Evolutionary conservation across 2,888 invertebrate genomes (phyloP), one percentile per base, ranked within the genome.

Genomic region (Thera britannica): DNA sequence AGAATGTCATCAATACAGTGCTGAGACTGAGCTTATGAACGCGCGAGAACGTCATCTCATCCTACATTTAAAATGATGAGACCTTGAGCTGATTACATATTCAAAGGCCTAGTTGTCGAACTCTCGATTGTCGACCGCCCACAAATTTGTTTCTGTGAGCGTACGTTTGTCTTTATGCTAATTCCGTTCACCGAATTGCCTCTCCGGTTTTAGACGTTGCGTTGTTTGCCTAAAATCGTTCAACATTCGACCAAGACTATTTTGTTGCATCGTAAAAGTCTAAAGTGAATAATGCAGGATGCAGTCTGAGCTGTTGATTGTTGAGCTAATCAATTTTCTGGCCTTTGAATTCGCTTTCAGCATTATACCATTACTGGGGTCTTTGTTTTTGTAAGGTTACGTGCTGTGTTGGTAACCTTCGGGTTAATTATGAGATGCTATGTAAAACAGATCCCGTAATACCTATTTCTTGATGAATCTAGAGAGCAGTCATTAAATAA

Each of bases 11-110:
- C 51, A 5, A n/a, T 51, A 4, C 12, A n/a, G 2, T 51, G 4
- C 44, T 38, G 55, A 35, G 58, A 55, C 60, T 44, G 8, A 63
- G 49, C 65, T 35, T 54, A 69, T 66, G 62, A 67, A 58, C 55
- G 71, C 54, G 61, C 63, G 55, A 54, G 57, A 81, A 77, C 72
- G 70, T 80, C 78, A 78, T 77, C 75, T 78, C 82, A 79, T 83
- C 84, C 80, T 80, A 82, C 81, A 77, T 80, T 75, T 76, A 71
- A 75, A 78, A 77, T 84, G 82, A 82, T 83, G 79, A 81, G 83
- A 78, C 83, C 85, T 86, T 84, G 85, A 80, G 73, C 82, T 79
- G 79, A 78, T 86, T 84, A 76, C 76, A 77, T 81, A 75, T 81
- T 72, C 77, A 74, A 77, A 79, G 75, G 80, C 78, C 79, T 82